Evolutionary conservation across 2,113 vertebrate species (phyloP), one percentile per base, ranked within the genome.

Genomic region (Recurvirostra avosetta): DNA sequence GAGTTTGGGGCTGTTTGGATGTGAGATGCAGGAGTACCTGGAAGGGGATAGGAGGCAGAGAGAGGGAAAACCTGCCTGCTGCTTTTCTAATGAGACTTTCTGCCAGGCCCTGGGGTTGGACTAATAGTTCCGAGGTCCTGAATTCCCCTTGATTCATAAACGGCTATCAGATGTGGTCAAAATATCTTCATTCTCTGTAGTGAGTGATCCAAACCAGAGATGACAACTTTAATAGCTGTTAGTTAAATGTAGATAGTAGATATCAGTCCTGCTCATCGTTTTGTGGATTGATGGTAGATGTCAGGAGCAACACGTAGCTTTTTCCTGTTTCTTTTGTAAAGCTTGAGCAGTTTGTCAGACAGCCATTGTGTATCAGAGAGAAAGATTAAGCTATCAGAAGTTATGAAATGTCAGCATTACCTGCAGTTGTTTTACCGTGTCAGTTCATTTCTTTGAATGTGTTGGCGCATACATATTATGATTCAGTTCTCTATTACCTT

Each of bases 171-270:
- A 52, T 88, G 49, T 38, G 59, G 45, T 90, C 67, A 90, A 3
- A 88, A 6, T 70, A 22, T 70, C 71, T 88, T 86, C 17, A 47
- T 88, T 17, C 34, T 88, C 55, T 90, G 50, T 43, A 41, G 17
- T 18, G 49, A 73, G 67, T 74, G 90, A 92, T 80, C 85, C 75
- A 88, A 95, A 93, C 32, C 5, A 52, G 76, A 73, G 59, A 29
- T 86, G 92, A 84, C 92, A 96, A 40, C 63, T 73, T 88, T 86
- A 95, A 95, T 90, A 77, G 90, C 78, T 92, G 41, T 79, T 94
- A 83, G 85, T 93, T 86, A 94, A 83, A 74, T 59, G 50, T 30
- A 61, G 84, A 47, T 75, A 55, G 79, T 55, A 77, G 72, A 5
- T 91, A 92, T 67, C 83, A 84, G 86, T 86, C 86, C 89, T 94